Evolutionary conservation across 2,888 invertebrate species (phyloP), one percentile per base, ranked within the genome.

Genomic region (Graphium colonna): DNA sequence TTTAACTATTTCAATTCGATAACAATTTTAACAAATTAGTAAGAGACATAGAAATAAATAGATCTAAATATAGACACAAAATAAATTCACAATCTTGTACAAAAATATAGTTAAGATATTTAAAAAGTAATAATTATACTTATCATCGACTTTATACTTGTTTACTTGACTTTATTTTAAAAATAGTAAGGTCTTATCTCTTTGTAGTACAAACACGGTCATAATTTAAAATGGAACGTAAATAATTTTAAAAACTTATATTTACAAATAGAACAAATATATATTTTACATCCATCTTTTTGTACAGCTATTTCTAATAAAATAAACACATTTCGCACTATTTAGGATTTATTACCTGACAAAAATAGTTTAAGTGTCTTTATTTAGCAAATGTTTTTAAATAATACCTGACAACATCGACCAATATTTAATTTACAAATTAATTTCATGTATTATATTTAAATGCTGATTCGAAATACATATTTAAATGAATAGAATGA

Each of bases 341-440:
- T 4, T 12, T 21, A 21, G 31, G 31, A 10, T 10, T 31, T 9
- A 7, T 3, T 9, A 31, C 8, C 10, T 31, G 1, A 31, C 26
- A 4, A 3, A 44, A 10, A 15, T 28, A 4, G 10, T 33, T 41
- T 26, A 3, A n/a, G 13, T 12, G 13, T 43, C n/a, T 36, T 15
- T 33, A 21, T 50, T 7, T 31, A 33, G 36, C 31, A 15, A n/a
- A 33, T 42, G 21, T 18, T 49, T 41, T 49, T 12, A 50, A 42
- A 7, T 43, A 42, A 42, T 50, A 15, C 36, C 18, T 36, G 42
- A 10, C n/a, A 13, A 26, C 7, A 15, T 42, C 42, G 33, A 41
- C 33, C 42, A 42, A 13, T 17, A 21, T 10, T 18, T 50, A 21
- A 33, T 26, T 31, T 42, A 42, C 41, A 40, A 48, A 13, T 28